These are phyloP conservation scores for Brachyrhaphis roseni DNA, from an alignment of 2,797 vertebrate species.

Conservation along the genomic window DNA sequence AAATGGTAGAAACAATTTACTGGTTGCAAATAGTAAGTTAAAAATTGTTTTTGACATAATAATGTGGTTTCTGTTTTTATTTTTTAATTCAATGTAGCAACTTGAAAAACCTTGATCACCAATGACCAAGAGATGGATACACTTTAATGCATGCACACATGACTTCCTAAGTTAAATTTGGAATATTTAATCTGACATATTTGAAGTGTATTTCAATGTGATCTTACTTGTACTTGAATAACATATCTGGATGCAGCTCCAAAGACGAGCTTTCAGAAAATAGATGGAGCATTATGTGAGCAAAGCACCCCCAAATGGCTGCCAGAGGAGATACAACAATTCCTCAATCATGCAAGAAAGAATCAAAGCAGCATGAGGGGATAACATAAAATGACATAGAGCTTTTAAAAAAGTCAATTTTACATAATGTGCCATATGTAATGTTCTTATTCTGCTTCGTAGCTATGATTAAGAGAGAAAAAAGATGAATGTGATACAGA, in stretches of 20 bases:
- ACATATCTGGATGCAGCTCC: not conserved
- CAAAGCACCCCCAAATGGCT: too few relatives aligned
- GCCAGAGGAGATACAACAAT: too few relatives aligned
- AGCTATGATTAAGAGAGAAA: constrained; percentile 16
- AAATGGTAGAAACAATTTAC: constrained; percentile 8
- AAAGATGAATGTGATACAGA: constrained; percentile 1
- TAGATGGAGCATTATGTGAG: too few relatives aligned
- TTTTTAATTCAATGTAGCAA: not conserved
- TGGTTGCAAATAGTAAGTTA: not conserved
- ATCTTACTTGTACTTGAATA: not conserved
- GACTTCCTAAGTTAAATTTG: not conserved
- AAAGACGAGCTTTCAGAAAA: too few relatives aligned
- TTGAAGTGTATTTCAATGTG: not conserved
- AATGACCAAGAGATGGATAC: not conserved
- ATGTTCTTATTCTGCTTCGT: constrained; percentile 4
- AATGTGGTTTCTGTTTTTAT: not conserved
- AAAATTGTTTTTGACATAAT: not conserved
- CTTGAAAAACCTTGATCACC: not conserved
- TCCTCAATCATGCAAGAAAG: too few relatives aligned
- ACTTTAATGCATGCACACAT: not conserved
- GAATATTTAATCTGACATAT: not conserved
- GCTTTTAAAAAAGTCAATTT: too few relatives aligned
- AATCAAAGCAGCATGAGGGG: too few relatives aligned
- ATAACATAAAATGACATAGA: too few relatives aligned
- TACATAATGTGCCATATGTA: not conserved